phyloP scores from a whole-genome alignment of 2,113 vertebrate genomes.

The Redunca redunca region DNA sequence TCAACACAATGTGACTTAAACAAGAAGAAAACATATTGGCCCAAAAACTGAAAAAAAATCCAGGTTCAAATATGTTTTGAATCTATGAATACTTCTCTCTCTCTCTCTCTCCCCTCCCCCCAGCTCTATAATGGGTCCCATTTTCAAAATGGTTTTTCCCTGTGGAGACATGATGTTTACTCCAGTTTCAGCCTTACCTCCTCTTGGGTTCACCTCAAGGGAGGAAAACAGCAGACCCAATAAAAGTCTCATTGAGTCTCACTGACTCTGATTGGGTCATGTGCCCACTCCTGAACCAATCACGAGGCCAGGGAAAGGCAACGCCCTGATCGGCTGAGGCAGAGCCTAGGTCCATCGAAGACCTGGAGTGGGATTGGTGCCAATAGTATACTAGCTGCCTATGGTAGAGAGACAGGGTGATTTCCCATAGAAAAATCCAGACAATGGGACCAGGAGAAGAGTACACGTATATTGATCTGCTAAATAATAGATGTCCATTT shows the following conservation, averaged over 20 bases:
- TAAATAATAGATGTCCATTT: background rate
- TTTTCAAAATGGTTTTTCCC: background rate
- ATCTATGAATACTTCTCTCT: background rate
- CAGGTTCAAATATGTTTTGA: background rate
- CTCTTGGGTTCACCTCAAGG: background rate
- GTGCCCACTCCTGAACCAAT: background rate
- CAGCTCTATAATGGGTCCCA: background rate
- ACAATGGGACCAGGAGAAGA: background rate
- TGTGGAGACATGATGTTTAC: background rate
- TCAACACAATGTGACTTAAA: background rate
- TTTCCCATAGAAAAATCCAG: background rate
- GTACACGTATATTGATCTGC: background rate
- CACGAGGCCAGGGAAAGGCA: background rate
- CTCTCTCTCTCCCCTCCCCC: background rate
- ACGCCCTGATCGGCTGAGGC: background rate
- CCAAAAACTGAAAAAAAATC: conserved; percentile 3
- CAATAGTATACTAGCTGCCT: background rate
- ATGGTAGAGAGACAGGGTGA: background rate
- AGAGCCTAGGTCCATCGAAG: background rate
- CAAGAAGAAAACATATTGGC: background rate
- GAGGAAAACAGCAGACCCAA: background rate
- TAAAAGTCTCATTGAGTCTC: background rate
- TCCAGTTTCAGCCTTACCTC: background rate
- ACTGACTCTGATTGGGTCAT: background rate
- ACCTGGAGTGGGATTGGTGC: background rate